Conservation (phyloP, 2,113 vertebrate genomes). For the Limanda limanda region DNA sequence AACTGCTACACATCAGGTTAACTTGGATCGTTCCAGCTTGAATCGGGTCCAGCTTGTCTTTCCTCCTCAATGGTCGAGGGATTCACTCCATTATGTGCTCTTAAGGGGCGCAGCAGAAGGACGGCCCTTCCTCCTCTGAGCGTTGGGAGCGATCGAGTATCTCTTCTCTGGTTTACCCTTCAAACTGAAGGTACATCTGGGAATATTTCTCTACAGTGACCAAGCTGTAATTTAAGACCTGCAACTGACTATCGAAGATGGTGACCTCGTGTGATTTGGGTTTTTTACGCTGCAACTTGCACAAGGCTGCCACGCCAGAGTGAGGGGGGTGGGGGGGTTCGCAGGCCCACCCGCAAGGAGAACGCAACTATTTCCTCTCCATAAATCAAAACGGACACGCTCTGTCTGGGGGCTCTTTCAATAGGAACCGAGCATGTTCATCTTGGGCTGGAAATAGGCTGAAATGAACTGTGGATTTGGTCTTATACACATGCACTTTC, state of each 20-base stretch:
- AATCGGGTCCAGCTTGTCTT: constrained; percentile 33
- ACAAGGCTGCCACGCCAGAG: constrained; percentile 55
- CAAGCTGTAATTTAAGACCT: constrained; percentile 67
- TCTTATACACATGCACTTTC: neutral
- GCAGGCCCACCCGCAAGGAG: constrained; percentile 69
- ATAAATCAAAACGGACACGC: constrained; percentile 74
- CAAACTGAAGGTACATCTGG: constrained; percentile 61
- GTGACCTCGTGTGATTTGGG: constrained; percentile 70
- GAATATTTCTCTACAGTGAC: constrained; percentile 59
- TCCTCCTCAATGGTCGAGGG: constrained; percentile 28
- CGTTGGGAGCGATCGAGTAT: constrained; percentile 54
- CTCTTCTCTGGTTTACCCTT: constrained; percentile 46
- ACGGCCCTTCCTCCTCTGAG: constrained; percentile 31
- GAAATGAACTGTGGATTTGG: constrained; percentile 37
- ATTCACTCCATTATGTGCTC: constrained; percentile 38
- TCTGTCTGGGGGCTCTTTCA: constrained; percentile 68
- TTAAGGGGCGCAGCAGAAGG: constrained; percentile 13
- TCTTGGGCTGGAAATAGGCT: constrained; percentile 53
- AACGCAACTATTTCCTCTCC: constrained; percentile 76
- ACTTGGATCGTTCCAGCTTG: constrained; percentile 25
- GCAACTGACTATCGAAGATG: constrained; percentile 56
- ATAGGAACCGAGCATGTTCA: constrained; percentile 47
- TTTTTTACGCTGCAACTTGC: constrained; percentile 60
- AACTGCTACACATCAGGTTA: constrained; percentile 20
- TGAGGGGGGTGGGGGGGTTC: constrained; percentile 38